These are phyloP conservation scores for Ganaspis brasiliensis DNA, from an alignment of 2,888 invertebrate species.

Conservation along the genomic window DNA sequence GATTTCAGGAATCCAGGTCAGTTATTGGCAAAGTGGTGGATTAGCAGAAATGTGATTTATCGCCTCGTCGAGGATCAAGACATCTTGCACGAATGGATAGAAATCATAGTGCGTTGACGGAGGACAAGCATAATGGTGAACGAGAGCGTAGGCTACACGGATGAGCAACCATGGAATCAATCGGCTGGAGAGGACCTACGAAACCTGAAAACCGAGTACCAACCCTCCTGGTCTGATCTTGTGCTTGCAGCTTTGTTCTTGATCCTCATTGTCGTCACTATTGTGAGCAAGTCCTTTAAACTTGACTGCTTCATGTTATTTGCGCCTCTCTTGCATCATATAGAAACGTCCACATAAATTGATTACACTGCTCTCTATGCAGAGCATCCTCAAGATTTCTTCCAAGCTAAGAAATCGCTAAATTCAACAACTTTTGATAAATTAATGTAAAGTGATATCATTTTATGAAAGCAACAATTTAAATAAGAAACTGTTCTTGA, in stretches of 20 bases:
- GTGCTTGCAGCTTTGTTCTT: slow-evolving; percentile 75
- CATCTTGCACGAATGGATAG: slow-evolving; percentile 49
- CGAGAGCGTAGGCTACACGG: slow-evolving; percentile 47
- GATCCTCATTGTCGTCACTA: slow-evolving; percentile 78
- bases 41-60: slow-evolving; percentile 26
- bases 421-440: not conserved
- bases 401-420: not conserved
- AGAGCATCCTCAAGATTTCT: not conserved
- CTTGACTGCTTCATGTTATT: slow-evolving; percentile 27
- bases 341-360: not conserved
- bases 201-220: slow-evolving; percentile 58
- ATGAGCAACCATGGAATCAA: slow-evolving; percentile 46
- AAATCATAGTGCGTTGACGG: slow-evolving; percentile 31
- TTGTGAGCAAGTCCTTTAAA: slow-evolving; percentile 70
- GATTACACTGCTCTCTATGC: not conserved
- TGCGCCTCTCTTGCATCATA: not conserved
- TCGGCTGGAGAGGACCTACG: slow-evolving; percentile 32
- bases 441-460: slow-evolving; percentile 5
- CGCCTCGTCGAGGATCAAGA: slow-evolving; percentile 34
- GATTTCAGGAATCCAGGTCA: slow-evolving; percentile 2
- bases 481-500: no score
- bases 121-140: slow-evolving; percentile 58
- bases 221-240: slow-evolving; percentile 75
- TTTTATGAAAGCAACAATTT: no score
- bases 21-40: slow-evolving; percentile 9